Evolutionary conservation across 2,888 invertebrate species (phyloP).

Genomic region (Drosophila neutralis): DNA sequence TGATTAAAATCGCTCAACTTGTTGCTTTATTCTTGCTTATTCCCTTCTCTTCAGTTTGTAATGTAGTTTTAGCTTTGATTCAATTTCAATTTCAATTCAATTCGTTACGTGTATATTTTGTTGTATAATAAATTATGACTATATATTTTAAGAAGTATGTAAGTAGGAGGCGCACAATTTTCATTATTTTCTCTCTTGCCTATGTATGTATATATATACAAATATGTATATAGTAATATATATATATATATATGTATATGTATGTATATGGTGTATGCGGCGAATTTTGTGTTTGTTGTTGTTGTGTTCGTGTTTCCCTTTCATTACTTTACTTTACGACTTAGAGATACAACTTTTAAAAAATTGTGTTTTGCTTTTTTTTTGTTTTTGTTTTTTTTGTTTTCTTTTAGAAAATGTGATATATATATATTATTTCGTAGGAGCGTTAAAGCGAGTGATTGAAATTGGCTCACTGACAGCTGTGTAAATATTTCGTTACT

Average conservation of each 20-base stretch:
- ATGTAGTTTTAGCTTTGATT: conserved; percentile 19
- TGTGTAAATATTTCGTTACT: conserved; percentile 42
- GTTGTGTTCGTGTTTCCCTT: conserved; percentile 11
- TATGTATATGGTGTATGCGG: conserved; percentile 12
- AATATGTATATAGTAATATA: conserved; percentile 17
- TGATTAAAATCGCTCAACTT: conserved; percentile 56
- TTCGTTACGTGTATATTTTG: conserved; percentile 55
- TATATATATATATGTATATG: conserved; percentile 4
- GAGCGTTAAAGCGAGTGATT: conserved; percentile 47
- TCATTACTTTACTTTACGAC: conserved; percentile 41
- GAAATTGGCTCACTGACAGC: conserved; percentile 40
- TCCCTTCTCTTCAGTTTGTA: conserved; percentile 5
- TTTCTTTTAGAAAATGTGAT: conserved; percentile 55
- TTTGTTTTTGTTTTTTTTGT: conserved; percentile 17
- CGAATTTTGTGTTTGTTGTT: conserved; percentile 10
- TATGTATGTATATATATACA: conserved; percentile 4
- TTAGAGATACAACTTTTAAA: conserved; percentile 59
- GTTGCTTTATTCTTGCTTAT: conserved; percentile 54
- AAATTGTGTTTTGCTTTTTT: conserved; percentile 39
- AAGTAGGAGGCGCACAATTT: conserved; percentile 63
- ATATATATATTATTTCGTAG: conserved; percentile 55
- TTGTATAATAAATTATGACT: conserved; percentile 70
- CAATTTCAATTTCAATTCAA: conserved; percentile 19
- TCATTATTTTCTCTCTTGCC: conserved; percentile 21
- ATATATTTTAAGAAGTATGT: conserved; percentile 62